These are phyloP conservation scores for Malurus splendens DNA, from an alignment of 2,797 vertebrate species.

Conservation along the genomic window DNA sequence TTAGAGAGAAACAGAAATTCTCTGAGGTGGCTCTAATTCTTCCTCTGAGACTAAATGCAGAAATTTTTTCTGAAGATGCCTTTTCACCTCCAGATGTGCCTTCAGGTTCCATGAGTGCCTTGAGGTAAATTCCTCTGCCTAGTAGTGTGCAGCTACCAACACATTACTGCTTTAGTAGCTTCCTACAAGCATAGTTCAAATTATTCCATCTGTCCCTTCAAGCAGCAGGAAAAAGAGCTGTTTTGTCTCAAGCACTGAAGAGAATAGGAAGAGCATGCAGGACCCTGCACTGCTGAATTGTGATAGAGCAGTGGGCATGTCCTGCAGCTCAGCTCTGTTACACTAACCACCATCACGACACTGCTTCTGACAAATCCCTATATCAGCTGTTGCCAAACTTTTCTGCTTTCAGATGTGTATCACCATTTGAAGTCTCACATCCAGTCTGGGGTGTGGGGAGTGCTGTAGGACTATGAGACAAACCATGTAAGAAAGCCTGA, in stretches of 20 bases:
- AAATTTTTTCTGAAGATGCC: background rate
- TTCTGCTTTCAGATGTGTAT: accelerated
- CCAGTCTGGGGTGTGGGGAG: accelerated
- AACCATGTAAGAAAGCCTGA: background rate
- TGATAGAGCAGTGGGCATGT: background rate
- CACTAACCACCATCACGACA: background rate
- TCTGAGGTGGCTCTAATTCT: background rate
- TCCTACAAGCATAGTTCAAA: background rate
- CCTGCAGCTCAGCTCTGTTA: background rate
- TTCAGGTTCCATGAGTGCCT: accelerated
- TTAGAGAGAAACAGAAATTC: background rate
- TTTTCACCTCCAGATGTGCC: background rate
- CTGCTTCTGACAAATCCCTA: background rate
- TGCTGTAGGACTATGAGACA: background rate
- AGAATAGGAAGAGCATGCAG: background rate
- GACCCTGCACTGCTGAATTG: background rate
- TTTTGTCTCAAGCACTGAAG: background rate
- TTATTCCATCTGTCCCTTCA: background rate
- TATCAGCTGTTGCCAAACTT: background rate
- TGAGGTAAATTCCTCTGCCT: background rate
- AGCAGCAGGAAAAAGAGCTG: background rate
- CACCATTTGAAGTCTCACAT: background rate
- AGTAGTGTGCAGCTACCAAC: background rate
- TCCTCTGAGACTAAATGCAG: background rate
- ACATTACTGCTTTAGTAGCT: background rate